A percentile compares a stretch with the other conserved stretches of the same genome.
These are phyloP conservation scores for Lateolabrax maculatus DNA, from an alignment of 2,797 vertebrate species.

Conservation along the genomic window DNA sequence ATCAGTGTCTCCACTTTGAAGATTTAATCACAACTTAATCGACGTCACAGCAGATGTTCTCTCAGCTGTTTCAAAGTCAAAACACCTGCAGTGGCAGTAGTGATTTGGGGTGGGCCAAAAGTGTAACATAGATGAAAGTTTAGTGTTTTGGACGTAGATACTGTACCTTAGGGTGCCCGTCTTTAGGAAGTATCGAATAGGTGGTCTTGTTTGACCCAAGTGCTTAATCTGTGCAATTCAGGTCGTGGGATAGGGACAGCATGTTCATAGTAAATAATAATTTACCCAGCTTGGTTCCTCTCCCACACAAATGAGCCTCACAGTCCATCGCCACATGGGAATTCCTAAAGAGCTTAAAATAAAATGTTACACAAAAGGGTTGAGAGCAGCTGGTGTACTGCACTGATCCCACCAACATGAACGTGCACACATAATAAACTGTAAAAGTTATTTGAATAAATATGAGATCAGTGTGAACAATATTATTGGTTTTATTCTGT, in stretches of 20 bases:
- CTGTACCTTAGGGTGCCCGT: background rate
- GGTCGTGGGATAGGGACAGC: slow-evolving; percentile 25
- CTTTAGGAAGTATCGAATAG: background rate
- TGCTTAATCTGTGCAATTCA: slow-evolving; percentile 31
- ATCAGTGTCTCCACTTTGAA: slow-evolving; percentile 7
- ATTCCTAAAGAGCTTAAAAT: slow-evolving; percentile 63
- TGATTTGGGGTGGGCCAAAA: background rate
- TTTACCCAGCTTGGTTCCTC: slow-evolving; percentile 50
- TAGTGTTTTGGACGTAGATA: background rate
- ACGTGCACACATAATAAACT: slow-evolving; percentile 17
- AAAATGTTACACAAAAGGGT: slow-evolving; percentile 41
- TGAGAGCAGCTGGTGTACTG: slow-evolving; percentile 24
- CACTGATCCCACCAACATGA: slow-evolving; percentile 34
- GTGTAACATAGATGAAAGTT: background rate
- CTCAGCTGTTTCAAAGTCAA: background rate
- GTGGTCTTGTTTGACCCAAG: slow-evolving; percentile 5
- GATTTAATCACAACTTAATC: slow-evolving; percentile 14
- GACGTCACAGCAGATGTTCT: background rate
- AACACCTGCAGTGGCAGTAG: background rate
- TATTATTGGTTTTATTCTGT: background rate
- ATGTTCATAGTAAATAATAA: slow-evolving; percentile 54
- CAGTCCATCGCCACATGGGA: slow-evolving; percentile 45
- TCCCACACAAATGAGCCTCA: slow-evolving; percentile 53
- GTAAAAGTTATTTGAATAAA: slow-evolving; percentile 27
- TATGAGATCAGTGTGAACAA: background rate